Evolutionary conservation across 2,888 invertebrate species (phyloP).

Genomic region (Odiellus spinosus): DNA sequence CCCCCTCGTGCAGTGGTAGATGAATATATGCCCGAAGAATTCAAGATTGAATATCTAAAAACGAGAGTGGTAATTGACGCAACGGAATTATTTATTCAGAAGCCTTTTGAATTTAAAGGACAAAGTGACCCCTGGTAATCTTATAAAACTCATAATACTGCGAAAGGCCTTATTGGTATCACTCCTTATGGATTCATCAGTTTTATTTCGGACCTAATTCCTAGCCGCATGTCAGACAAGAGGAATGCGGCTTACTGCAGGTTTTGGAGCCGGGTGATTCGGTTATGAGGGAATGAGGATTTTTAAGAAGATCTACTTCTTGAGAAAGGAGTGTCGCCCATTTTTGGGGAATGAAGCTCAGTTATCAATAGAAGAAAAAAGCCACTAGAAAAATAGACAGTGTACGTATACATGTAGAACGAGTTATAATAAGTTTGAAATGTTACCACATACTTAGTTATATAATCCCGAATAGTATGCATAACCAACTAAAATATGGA

Average conservation of each 20-base stretch:
- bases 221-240: constrained; percentile 20
- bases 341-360: not conserved
- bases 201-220: constrained; percentile 26
- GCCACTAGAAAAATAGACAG: no score
- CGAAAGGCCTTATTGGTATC: constrained; percentile 25
- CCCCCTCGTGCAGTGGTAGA: no score
- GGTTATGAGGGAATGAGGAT: not conserved
- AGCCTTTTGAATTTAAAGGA: constrained; percentile 24
- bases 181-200: constrained; percentile 25
- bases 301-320: not conserved
- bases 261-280: not conserved
- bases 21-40: no score
- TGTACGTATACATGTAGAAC: no score
- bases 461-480: no score
- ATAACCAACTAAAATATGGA: no score
- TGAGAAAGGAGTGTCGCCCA: not conserved
- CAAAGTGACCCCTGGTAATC: constrained; percentile 27
- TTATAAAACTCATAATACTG: constrained; percentile 22
- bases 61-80: constrained; percentile 25
- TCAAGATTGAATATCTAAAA: no score
- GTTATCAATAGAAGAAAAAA: no score
- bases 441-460: no score
- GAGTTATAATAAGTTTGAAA: no score
- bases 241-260: not conserved
- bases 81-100: constrained; percentile 28